Evolutionary conservation across 2,797 vertebrate genomes (phyloP), one percentile per base, ranked within the genome.

Genomic region (Zonotrichia albicollis): DNA sequence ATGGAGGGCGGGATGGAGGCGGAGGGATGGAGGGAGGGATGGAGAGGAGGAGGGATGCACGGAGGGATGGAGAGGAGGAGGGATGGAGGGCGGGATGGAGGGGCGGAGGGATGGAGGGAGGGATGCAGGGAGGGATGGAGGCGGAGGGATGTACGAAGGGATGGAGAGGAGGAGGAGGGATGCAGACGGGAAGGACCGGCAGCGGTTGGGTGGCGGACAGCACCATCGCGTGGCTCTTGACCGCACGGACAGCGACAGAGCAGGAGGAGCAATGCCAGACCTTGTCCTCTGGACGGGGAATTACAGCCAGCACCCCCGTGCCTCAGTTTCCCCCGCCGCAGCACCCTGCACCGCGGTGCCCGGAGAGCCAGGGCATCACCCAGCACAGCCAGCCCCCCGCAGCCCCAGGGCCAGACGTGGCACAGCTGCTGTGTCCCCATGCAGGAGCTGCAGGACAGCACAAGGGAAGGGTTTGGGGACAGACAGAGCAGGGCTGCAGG

Each of bases 141-240:
- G 48, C 11, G 27, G 50, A 51, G 27, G 51, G 50, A 17, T 11
- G 50, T 1, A 13, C 3, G 51, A 5, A 54, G 13, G 53, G 54
- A n/a, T 55, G 54, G 19, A n/a, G 29, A 9, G 16, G 53, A 54
- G 20, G 22, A 6, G 78, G 45, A 75, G 13, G 65, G 75, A 29
- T 18, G 72, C 50, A 5, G 51, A 6, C 23, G 45, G 43, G 29
- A 14, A 43, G 61, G 51, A 11, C 70, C 7, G 73, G 21, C 23
- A 18, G 87, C 70, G 23, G 61, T 92, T 66, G 88, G n/a, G 21
- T 84, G 91, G 96, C 61, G 71, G 89, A 94, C 85, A 96, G 84
- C 96, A 89, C 97, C 97, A 96, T 74, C 96, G 85, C 87, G 96
- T 90, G 97, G 94, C 80, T 22, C 48, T 40, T 8, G 50, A 54